Conservation (phyloP, 1,140 invertebrate species). For the Hyles euphorbiae region DNA sequence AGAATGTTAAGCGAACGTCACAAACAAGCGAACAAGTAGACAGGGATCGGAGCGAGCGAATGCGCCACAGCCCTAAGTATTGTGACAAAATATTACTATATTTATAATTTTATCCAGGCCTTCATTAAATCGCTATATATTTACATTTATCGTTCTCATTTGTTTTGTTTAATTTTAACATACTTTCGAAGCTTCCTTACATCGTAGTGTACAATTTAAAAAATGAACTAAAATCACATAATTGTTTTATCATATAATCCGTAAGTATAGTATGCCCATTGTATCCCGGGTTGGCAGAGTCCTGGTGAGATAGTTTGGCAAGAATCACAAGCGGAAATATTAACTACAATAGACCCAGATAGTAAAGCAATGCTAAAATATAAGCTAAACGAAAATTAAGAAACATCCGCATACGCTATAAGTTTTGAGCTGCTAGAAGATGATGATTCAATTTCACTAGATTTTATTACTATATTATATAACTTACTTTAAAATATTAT, state of each 20-base stretch:
- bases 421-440: no score
- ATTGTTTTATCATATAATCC: conserved; percentile 10
- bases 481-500: no score
- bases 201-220: conserved; percentile 1
- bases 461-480: no score
- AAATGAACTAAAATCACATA: conserved; percentile 39
- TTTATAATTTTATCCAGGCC: conserved; percentile 48
- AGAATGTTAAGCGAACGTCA: background rate
- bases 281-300: conserved; percentile 4
- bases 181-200: conserved; percentile 34
- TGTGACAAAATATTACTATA: conserved; percentile 13
- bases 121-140: conserved; percentile 52
- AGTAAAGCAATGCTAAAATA: no score
- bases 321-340: no score
- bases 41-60: background rate
- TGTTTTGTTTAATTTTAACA: conserved; percentile 22
- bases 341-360: no score
- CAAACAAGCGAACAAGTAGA: background rate
- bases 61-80: background rate
- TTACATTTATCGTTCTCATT: conserved; percentile 40
- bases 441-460: no score
- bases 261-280: conserved; percentile 49
- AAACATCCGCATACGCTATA: no score
- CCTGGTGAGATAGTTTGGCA: no score
- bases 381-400: no score